Base-by-base conservation (phyloP, 2,888 invertebrate genomes). In the Augochlorella aurata region DNA sequence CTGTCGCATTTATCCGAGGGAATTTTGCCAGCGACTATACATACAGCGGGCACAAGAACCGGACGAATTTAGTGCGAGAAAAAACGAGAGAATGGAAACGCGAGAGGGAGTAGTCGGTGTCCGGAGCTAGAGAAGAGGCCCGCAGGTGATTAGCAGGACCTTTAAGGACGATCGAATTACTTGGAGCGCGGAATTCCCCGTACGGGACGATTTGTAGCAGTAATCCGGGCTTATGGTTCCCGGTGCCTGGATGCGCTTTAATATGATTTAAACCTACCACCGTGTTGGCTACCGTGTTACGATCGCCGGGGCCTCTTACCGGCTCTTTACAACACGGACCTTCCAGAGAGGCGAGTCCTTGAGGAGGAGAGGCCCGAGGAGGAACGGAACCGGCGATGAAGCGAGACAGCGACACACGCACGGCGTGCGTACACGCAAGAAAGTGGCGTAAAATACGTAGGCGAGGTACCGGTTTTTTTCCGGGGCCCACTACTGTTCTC, bases 211-310 rank as follows among this genome's bases (percentile, higher is more conserved):
- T 74, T 76, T 72, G 79, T 77, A 77, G 81, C 82, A 77, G 74
- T 89, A 88, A 89, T 89, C 88, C 87, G 74, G 79, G 85, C 85
- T 88, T 88, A 88, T 77, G 72, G 77, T 80, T 80, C 83, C 82
- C 75, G 82, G 79, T 81, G 75, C 82, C 85, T 87, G 86, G 87
- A 88, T 86, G 85, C 86, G 89, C 87, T 90, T 90, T 91, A 91
- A 90, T 90, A 85, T 90, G 90, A 91, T 90, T 91, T 90, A 91
- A 91, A 88, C 88, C 87, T 87, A 89, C 86, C 88, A 86, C 82
- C 85, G 84, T 89, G 85, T 86, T 82, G 83, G 89, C 90, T 90
- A 90, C 90, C 88, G 91, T 91, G 85, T 91, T 91, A 91, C 91
- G 88, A 87, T 77, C 88, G 29, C 72, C 69, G 70, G 69, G 45